phyloP scores from a whole-genome alignment of 2,113 vertebrate genomes.

The Fulica atra region DNA sequence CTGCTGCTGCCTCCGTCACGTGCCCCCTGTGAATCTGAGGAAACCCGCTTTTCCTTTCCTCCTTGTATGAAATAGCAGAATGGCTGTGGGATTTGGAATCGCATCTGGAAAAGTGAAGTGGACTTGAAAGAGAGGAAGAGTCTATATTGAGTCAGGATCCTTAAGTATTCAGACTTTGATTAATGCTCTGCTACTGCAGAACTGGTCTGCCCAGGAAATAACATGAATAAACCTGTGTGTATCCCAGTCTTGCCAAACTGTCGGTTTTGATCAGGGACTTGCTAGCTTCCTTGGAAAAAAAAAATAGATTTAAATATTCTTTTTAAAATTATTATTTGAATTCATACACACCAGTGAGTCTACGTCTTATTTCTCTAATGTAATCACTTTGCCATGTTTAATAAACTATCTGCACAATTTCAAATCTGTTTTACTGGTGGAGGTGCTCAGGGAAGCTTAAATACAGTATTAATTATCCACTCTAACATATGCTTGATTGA shows the following conservation, averaged over 20 bases:
- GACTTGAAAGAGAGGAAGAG: background rate
- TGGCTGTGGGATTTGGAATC: background rate
- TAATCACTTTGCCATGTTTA: background rate
- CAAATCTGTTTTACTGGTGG: background rate
- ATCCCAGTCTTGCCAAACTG: background rate
- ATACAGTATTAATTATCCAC: background rate
- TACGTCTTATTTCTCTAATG: background rate
- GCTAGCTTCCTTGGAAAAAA: constrained; percentile 24
- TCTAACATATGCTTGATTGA: background rate
- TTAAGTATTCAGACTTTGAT: background rate
- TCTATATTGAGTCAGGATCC: background rate
- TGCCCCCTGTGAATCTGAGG: background rate
- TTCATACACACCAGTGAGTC: background rate
- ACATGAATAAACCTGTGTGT: background rate
- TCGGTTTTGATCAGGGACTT: constrained; percentile 1
- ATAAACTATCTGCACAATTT: background rate
- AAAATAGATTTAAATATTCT: background rate
- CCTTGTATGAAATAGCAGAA: background rate
- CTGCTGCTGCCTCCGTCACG: background rate
- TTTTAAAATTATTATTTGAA: background rate
- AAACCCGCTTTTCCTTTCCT: background rate
- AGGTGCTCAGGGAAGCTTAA: background rate
- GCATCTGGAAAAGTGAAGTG: background rate
- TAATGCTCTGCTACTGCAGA: background rate
- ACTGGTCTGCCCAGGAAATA: background rate